Evolutionary conservation across 2,888 invertebrate species (phyloP).

Genomic region (Caenorhabditis plicata): DNA sequence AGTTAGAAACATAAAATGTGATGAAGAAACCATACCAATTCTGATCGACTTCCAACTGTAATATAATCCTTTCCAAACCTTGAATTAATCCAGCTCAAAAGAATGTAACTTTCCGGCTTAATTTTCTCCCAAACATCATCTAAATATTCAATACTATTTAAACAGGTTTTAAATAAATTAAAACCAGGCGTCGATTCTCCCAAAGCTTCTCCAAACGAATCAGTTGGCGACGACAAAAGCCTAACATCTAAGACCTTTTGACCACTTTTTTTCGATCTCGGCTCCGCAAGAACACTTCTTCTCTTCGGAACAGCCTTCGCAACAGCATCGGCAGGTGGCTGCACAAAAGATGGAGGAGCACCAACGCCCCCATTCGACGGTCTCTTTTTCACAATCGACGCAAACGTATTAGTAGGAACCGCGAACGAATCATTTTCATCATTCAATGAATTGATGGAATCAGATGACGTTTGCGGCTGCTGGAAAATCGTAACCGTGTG

Average conservation of each 20-base stretch:
- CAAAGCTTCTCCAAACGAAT: slow-evolving; percentile 14
- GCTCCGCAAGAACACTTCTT: slow-evolving; percentile 31
- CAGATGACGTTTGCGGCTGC: slow-evolving; percentile 58
- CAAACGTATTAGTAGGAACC: not conserved
- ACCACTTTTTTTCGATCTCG: slow-evolving; percentile 16
- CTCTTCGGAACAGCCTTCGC: slow-evolving; percentile 11
- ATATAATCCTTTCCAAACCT: slow-evolving; percentile 67
- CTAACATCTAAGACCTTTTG: slow-evolving; percentile 29
- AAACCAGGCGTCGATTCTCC: not conserved
- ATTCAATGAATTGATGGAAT: not conserved
- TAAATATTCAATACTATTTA: no score
- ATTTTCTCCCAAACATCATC: not conserved
- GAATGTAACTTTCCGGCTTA: slow-evolving; percentile 40
- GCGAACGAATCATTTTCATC: slow-evolving; percentile 5
- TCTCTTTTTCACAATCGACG: not conserved
- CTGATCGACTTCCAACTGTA: slow-evolving; percentile 63
- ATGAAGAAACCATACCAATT: no score
- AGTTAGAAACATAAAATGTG: no score
- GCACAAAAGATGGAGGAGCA: slow-evolving; percentile 28
- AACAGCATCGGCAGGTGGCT: slow-evolving; percentile 16
- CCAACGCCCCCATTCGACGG: slow-evolving; percentile 31
- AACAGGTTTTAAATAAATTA: not conserved
- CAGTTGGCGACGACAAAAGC: slow-evolving; percentile 10
- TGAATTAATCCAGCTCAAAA: slow-evolving; percentile 69
- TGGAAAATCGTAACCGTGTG: slow-evolving; percentile 68